Percentiles rank a stretch among this genome's conserved stretches.
Evolutionary conservation across 2,797 vertebrate genomes (phyloP).

Genomic region (Notolabrus celidotus): DNA sequence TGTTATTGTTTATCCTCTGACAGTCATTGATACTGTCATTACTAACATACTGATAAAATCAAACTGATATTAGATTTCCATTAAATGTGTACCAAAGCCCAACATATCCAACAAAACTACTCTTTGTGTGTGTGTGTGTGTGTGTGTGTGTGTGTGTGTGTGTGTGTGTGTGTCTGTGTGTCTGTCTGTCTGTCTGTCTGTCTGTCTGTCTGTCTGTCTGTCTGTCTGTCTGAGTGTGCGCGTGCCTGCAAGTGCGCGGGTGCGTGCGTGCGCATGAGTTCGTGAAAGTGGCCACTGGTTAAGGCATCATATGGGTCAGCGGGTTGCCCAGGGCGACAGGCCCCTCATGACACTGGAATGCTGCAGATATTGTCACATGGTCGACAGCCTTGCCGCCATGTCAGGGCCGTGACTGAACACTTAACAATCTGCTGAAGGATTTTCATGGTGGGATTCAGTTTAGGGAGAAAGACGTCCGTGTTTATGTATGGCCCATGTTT

Average conservation of each 20-base stretch:
- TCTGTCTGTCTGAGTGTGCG: conserved; percentile 17
- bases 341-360: conserved; percentile 69
- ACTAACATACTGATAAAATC: background rate
- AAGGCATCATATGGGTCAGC: conserved; percentile 70
- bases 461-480: background rate
- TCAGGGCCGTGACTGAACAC: conserved; percentile 54
- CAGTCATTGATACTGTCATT: background rate
- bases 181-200: conserved; percentile 24
- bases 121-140: conserved; percentile 27
- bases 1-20: too few relatives aligned
- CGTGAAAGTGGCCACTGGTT: conserved; percentile 49
- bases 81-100: background rate
- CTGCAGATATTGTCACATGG: conserved; percentile 70
- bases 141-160: conserved; percentile 22
- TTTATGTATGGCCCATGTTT: conserved; percentile 39
- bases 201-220: conserved; percentile 26
- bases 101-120: conserved; percentile 38
- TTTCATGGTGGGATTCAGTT: conserved; percentile 35
- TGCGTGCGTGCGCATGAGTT: conserved; percentile 9
- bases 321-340: conserved; percentile 56
- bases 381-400: conserved; percentile 38
- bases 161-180: too few relatives aligned
- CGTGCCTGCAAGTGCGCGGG: conserved; percentile 17
- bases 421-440: conserved; percentile 29
- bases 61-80: background rate